Conservation (phyloP, 2,888 invertebrate genomes). For the Parnassius smintheus region DNA sequence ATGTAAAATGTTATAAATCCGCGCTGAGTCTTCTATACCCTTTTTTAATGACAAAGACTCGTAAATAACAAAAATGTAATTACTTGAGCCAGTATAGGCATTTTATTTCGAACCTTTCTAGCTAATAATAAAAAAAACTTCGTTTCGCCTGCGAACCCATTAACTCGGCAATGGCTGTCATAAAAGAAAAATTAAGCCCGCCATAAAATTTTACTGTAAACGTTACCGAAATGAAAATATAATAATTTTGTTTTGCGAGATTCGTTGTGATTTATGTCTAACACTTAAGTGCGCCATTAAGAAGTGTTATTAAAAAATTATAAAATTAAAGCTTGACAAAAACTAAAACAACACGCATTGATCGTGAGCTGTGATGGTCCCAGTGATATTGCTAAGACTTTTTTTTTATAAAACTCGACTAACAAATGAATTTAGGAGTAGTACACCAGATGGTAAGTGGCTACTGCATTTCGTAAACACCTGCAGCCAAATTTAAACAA, state of each 20-base stretch:
- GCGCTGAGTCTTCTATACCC: conserved; percentile 13
- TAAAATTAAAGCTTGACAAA: too few relatives aligned
- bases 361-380: too few relatives aligned
- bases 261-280: conserved; percentile 36
- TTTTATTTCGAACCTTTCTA: conserved; percentile 24
- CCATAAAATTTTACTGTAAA: conserved; percentile 37
- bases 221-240: conserved; percentile 39
- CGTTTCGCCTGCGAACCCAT: conserved; percentile 31
- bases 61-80: conserved; percentile 23
- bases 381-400: too few relatives aligned
- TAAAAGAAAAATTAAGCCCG: conserved; percentile 43
- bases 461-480: too few relatives aligned
- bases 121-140: conserved; percentile 31
- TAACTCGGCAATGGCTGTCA: conserved; percentile 32
- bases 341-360: too few relatives aligned
- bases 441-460: too few relatives aligned
- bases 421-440: too few relatives aligned
- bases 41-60: conserved; percentile 13
- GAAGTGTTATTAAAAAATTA: conserved; percentile 2
- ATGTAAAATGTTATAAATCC: not conserved
- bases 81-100: conserved; percentile 11
- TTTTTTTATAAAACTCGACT: too few relatives aligned
- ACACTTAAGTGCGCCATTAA: conserved; percentile 32
- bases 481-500: too few relatives aligned
- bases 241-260: conserved; percentile 33